Conservation (phyloP, 2,888 invertebrate species). For the Plemyria rubiginata region DNA sequence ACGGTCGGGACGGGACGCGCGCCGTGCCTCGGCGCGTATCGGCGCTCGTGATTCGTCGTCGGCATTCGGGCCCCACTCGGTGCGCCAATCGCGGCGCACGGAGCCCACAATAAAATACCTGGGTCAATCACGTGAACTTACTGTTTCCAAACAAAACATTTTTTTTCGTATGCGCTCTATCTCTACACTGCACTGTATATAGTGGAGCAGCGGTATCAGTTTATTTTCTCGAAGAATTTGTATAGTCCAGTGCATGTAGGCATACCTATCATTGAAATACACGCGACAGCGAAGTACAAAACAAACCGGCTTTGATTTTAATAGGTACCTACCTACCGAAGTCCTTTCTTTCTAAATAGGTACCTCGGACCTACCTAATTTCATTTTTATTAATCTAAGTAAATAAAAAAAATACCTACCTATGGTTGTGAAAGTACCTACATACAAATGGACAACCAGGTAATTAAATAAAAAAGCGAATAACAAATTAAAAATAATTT, state of each 20-base stretch:
- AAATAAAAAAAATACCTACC: no score
- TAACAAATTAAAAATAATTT: background rate
- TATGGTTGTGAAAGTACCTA: no score
- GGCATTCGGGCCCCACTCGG: constrained; percentile 75
- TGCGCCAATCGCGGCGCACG: constrained; percentile 77
- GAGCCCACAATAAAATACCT: constrained; percentile 80
- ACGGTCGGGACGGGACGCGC: constrained; percentile 70
- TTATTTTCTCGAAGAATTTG: constrained; percentile 53
- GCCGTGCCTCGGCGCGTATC: constrained; percentile 57
- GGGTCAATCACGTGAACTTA: constrained; percentile 89
- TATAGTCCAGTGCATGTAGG: constrained; percentile 42
- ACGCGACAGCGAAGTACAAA: constrained; percentile 12
- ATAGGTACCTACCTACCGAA: no score
- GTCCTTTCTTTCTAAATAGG: no score
- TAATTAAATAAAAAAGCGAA: background rate
- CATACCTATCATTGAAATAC: constrained; percentile 46
- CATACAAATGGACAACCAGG: background rate
- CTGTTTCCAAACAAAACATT: constrained; percentile 89
- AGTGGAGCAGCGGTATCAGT: constrained; percentile 12
- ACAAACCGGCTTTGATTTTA: background rate
- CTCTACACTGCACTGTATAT: constrained; percentile 4
- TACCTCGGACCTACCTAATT: no score
- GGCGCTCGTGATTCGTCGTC: constrained; percentile 72
- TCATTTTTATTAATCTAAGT: no score
- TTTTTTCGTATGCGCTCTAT: constrained; percentile 65